Base-by-base conservation (phyloP, 2,113 vertebrate genomes). In the Glaucomys volans region DNA sequence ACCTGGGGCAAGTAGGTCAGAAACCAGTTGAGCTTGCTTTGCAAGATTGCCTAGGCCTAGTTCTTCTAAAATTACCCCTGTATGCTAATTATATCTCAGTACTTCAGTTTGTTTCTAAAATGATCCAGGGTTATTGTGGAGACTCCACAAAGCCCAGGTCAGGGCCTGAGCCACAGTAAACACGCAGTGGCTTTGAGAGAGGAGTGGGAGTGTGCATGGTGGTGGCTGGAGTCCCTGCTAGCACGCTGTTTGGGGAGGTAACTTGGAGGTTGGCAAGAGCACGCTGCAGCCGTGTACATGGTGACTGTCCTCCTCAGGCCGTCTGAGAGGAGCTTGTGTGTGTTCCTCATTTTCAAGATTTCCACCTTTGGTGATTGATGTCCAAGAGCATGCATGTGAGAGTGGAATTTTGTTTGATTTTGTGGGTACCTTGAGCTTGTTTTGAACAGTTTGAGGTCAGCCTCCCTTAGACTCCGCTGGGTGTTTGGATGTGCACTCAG, bases 41-140 rank as follows among this genome's bases (percentile, higher is more conserved):
- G 82, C 59, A 44, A 4, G 74, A 89, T 82, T 86, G n/a, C 86
- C 69, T 72, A 3, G 40, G n/a, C 77, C 91, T 93, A 26, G 17
- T 64, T 96, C 86, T 86, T 93, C 32, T 37, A 57, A n/a, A 83
- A 89, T 88, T 47, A 79, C 57, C 40, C 22, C 17, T 77, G 0
- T n/a, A 10, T 57, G 88, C 81, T 94, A 40, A 74, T 88, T 37
- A 12, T 76, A 44, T 87, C 91, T 91, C 59, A 32, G n/a, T 24
- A 11, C 69, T 96, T 96, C 20, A 30, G 32, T 84, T 88, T 66
- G 62, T 87, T 93, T 97, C 66, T 83, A 50, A 97, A 85, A 67
- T 69, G 35, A 84, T 67, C n/a, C 74, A 50, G n/a, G 79, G 44
- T 64, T 90, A 44, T 47, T 93, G n/a, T 75, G 75, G 87, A 84